Evolutionary conservation across 2,888 invertebrate species (phyloP).

Genomic region (Aphodius sticticus): DNA sequence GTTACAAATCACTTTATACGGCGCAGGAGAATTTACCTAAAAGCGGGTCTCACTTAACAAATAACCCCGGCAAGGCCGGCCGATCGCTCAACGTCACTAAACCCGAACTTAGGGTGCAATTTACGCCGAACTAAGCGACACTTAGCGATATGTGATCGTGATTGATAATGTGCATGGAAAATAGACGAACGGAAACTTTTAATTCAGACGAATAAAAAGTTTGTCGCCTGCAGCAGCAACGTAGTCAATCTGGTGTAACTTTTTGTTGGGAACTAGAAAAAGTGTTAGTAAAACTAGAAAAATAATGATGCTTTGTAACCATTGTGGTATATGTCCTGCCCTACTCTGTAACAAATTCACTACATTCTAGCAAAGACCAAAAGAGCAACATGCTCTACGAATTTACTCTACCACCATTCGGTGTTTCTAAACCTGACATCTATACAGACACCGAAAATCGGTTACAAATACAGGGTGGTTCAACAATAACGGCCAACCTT

Average conservation of each 20-base stretch:
- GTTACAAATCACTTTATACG: constrained; percentile 21
- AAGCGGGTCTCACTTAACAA: constrained; percentile 21
- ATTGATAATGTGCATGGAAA: constrained; percentile 11
- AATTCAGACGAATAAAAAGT: background rate
- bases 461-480: too few species aligned
- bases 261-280: background rate
- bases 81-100: constrained; percentile 24
- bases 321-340: too few species aligned
- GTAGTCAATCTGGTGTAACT: background rate
- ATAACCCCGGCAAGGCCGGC: constrained; percentile 16
- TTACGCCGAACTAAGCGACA: constrained; percentile 23
- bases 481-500: too few species aligned
- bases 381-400: too few species aligned
- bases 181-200: background rate
- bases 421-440: too few species aligned
- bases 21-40: constrained; percentile 20
- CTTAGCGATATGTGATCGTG: constrained; percentile 17
- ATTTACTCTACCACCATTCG: too few species aligned
- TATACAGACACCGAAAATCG: too few species aligned
- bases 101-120: constrained; percentile 19
- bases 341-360: too few species aligned
- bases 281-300: too few species aligned
- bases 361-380: too few species aligned
- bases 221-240: background rate
- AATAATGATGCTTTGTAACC: too few species aligned